phyloP scores from a whole-genome alignment of 2,797 vertebrate genomes.

The Macroramphosus scolopax region DNA sequence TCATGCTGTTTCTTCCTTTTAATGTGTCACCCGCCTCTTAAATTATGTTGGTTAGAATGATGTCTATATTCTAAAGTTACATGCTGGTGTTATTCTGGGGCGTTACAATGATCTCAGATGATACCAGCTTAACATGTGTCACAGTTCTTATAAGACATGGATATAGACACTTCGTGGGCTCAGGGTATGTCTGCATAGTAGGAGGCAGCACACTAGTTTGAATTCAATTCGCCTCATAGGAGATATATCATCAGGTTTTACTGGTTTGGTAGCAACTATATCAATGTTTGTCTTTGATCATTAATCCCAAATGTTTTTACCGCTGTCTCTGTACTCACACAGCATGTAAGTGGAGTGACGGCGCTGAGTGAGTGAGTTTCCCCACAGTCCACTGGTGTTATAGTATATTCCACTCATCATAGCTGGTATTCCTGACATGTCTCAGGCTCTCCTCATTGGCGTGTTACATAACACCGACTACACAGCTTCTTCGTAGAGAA shows the following conservation, averaged over 20 bases:
- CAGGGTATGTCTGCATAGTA: not conserved
- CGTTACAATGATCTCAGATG: too few species aligned
- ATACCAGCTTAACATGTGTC: conserved; percentile 4
- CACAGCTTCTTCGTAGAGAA: conserved; percentile 1
- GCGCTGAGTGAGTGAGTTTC: too few species aligned
- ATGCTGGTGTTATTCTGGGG: conserved; percentile 14
- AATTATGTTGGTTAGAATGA: too few species aligned
- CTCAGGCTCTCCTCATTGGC: conserved; percentile 21
- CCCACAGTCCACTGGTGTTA: too few species aligned
- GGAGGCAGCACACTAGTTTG: too few species aligned
- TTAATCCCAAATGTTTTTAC: not conserved
- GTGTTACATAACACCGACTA: conserved; percentile 37
- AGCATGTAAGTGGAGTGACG: too few species aligned
- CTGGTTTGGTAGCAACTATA: too few species aligned
- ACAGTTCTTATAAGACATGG: conserved; percentile 7
- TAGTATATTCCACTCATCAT: conserved; percentile 33
- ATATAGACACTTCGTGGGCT: not conserved
- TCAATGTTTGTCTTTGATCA: too few species aligned
- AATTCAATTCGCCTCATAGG: too few species aligned
- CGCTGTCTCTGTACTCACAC: conserved; percentile 2
- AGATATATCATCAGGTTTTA: too few species aligned
- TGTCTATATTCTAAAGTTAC: not conserved
- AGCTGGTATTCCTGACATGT: conserved; percentile 49
- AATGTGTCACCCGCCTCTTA: too few species aligned
- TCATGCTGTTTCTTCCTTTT: too few species aligned